Conservation (phyloP, 1,140 invertebrate species). For the Akabosia matsudoensis region DNA sequence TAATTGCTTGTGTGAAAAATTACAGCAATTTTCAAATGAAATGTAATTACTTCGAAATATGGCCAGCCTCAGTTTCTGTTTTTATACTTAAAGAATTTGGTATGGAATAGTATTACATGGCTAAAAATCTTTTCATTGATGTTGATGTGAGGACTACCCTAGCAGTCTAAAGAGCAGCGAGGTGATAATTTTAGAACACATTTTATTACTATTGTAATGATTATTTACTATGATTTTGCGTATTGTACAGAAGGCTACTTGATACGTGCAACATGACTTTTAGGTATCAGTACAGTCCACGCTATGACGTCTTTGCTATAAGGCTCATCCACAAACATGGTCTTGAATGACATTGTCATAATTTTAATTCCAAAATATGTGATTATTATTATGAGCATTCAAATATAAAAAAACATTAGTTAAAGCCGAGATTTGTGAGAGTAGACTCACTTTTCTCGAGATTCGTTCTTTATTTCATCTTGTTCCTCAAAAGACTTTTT, state of each 20-base stretch:
- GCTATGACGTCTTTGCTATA: not conserved
- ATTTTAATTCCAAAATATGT: not conserved
- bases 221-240: too few species aligned
- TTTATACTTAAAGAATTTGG: not conserved
- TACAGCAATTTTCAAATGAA: not conserved
- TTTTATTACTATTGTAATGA: not conserved
- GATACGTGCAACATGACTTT: not conserved
- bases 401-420: constrained; percentile 2
- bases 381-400: not conserved
- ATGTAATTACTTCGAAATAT: not conserved
- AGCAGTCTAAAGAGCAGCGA: not conserved
- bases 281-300: not conserved
- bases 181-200: not conserved
- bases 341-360: not conserved
- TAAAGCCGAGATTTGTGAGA: not conserved
- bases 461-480: not conserved
- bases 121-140: not conserved
- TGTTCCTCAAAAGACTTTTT: not conserved
- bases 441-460: not conserved
- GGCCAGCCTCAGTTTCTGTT: too few species aligned
- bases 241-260: not conserved
- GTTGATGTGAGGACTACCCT: not conserved
- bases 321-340: too few species aligned
- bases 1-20: not conserved
- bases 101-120: not conserved